phyloP scores from a whole-genome alignment of 2,888 invertebrate species.

The Tipula unca region DNA sequence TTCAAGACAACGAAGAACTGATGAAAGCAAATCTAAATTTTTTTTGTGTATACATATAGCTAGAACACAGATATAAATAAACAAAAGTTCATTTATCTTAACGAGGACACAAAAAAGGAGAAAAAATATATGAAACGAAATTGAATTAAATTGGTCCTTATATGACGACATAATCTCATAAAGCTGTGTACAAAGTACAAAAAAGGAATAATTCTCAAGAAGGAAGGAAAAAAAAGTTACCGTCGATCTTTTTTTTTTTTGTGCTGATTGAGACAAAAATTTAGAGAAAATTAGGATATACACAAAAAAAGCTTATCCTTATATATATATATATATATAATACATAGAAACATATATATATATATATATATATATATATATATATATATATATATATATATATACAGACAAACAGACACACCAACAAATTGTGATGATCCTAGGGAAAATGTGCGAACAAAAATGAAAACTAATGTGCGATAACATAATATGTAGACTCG shows the following conservation, averaged over 20 bases:
- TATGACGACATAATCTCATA: neutral
- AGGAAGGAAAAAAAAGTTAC: neutral
- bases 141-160: slow-evolving; percentile 14
- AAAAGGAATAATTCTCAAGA: neutral
- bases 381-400: too few species aligned
- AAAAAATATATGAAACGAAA: neutral
- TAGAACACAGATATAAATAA: neutral
- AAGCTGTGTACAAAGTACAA: neutral
- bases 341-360: too few species aligned
- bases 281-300: neutral
- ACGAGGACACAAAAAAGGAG: neutral
- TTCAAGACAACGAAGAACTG: neutral
- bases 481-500: neutral
- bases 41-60: neutral
- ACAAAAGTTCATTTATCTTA: neutral
- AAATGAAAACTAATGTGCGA: neutral
- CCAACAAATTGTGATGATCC: neutral
- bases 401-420: neutral
- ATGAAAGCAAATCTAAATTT: neutral
- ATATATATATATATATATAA: too few species aligned
- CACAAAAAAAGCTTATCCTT: neutral
- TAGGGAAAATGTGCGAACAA: neutral
- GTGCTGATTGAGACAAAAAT: neutral
- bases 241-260: neutral
- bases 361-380: too few species aligned